A percentile compares a stretch with the other conserved stretches of the same genome.
These are phyloP conservation scores for Anneissia japonica DNA, from an alignment of 35 echinoderm and acorn worm species.

Conservation along the genomic window DNA sequence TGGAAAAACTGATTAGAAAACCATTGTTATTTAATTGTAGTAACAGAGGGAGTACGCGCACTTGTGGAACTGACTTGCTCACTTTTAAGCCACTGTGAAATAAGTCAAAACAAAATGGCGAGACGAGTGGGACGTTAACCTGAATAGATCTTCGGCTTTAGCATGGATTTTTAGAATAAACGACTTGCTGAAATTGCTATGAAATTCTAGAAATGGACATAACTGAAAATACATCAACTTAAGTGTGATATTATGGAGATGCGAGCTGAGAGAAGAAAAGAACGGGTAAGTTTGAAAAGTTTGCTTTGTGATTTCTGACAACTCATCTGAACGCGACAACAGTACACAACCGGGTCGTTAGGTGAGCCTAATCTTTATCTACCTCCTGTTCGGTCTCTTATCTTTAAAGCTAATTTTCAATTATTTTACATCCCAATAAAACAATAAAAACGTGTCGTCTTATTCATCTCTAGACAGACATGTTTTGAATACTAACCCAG, in stretches of 20 bases:
- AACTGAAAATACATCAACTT: neutral
- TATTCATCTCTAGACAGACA: too few relatives aligned
- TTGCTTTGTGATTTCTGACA: too few relatives aligned
- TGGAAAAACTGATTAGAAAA: too few relatives aligned
- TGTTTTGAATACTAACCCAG: too few relatives aligned
- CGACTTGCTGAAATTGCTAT: neutral
- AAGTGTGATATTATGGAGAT: neutral
- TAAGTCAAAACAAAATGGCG: constrained; percentile 1
- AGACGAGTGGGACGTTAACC: neutral
- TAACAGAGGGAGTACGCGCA: neutral
- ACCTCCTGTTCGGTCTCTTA: too few relatives aligned
- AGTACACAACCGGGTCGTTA: too few relatives aligned
- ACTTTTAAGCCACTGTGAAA: neutral
- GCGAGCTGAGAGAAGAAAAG: neutral
- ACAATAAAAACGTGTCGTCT: too few relatives aligned
- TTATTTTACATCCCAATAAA: too few relatives aligned
- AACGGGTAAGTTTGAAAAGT: neutral
- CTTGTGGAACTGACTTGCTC: neutral
- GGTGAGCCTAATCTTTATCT: too few relatives aligned
- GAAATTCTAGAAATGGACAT: neutral
- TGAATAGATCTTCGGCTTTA: neutral
- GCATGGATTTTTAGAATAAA: neutral
- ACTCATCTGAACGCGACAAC: too few relatives aligned
- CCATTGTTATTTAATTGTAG: neutral
- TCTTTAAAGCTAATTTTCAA: too few relatives aligned